These are phyloP conservation scores for Rhogogaster chlorosoma DNA, from an alignment of 2,888 invertebrate species.

Conservation along the genomic window DNA sequence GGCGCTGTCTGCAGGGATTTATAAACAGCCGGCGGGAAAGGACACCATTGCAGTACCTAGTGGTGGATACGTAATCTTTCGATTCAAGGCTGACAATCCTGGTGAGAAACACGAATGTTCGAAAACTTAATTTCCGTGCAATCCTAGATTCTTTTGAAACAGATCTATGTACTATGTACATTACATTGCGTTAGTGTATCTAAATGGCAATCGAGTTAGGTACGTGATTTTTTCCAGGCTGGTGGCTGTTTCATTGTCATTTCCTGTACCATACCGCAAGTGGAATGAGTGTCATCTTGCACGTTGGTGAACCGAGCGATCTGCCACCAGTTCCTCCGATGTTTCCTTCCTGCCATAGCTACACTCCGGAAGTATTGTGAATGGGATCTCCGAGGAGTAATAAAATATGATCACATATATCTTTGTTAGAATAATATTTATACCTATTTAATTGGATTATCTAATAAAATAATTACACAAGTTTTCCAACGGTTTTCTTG, in stretches of 20 bases:
- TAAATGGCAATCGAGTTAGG: not conserved
- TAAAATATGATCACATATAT: no score
- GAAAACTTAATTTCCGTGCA: no score
- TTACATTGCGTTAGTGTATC: not conserved
- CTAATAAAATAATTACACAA: not conserved
- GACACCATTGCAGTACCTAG: slow-evolving; percentile 94
- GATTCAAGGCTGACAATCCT: slow-evolving; percentile 92
- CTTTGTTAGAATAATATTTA: not conserved
- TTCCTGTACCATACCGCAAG: slow-evolving; percentile 94
- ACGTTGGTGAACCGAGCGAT: slow-evolving; percentile 90
- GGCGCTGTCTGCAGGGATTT: not conserved
- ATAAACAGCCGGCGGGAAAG: slow-evolving; percentile 84
- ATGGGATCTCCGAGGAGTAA: not conserved
- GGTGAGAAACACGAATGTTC: slow-evolving; percentile 76
- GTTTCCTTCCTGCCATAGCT: slow-evolving; percentile 90
- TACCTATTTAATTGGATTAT: not conserved
- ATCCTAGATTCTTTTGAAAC: no score
- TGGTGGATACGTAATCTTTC: slow-evolving; percentile 92
- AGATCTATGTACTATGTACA: no score
- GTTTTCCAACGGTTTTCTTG: not conserved
- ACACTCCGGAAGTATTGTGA: slow-evolving; percentile 66
- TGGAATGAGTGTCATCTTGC: slow-evolving; percentile 91
- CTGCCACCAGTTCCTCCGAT: slow-evolving; percentile 88
- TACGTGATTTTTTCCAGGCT: slow-evolving; percentile 78
- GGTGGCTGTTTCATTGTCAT: slow-evolving; percentile 95